Conservation (phyloP, 1,140 invertebrate genomes). For the Drosophila quadrilineata region DNA sequence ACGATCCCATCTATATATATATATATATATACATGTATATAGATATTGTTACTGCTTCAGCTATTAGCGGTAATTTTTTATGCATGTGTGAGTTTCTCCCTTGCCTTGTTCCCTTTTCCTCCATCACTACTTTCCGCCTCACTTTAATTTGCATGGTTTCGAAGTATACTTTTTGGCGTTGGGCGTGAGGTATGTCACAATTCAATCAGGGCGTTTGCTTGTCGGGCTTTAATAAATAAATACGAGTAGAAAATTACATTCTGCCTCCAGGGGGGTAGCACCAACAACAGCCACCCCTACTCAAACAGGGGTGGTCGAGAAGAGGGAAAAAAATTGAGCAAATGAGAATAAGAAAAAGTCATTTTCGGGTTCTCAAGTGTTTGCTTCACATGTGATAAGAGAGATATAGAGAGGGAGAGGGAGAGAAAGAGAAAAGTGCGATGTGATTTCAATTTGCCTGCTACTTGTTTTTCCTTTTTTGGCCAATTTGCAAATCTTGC, state of each 20-base stretch:
- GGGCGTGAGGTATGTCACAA: constrained; percentile 61
- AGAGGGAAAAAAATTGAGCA: not conserved
- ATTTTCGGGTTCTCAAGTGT: constrained; percentile 32
- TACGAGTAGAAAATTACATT: constrained; percentile 72
- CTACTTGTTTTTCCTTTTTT: constrained; percentile 49
- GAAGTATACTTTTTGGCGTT: constrained; percentile 16
- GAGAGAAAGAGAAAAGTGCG: not conserved
- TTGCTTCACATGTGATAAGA: constrained; percentile 15
- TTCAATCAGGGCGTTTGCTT: constrained; percentile 69
- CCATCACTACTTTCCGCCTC: constrained; percentile 21
- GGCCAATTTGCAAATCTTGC: constrained; percentile 77
- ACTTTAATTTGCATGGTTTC: constrained; percentile 74
- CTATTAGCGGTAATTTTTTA: constrained; percentile 52
- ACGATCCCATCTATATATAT: constrained; percentile 22
- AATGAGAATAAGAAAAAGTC: constrained; percentile 14
- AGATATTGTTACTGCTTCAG: constrained; percentile 8
- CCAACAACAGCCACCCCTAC: constrained; percentile 24
- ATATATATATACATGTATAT: not conserved
- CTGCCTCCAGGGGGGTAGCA: constrained; percentile 53
- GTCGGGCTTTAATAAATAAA: constrained; percentile 71
- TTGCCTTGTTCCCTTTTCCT: not conserved
- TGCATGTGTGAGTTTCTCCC: constrained; percentile 29
- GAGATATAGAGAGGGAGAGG: not conserved
- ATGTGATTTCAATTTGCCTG: constrained; percentile 68
- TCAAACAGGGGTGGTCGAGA: not conserved